Percentiles rank a stretch among this genome's conserved stretches.
Evolutionary conservation across 2,888 invertebrate species (phyloP).

Genomic region (Latrodectus hesperus): DNA sequence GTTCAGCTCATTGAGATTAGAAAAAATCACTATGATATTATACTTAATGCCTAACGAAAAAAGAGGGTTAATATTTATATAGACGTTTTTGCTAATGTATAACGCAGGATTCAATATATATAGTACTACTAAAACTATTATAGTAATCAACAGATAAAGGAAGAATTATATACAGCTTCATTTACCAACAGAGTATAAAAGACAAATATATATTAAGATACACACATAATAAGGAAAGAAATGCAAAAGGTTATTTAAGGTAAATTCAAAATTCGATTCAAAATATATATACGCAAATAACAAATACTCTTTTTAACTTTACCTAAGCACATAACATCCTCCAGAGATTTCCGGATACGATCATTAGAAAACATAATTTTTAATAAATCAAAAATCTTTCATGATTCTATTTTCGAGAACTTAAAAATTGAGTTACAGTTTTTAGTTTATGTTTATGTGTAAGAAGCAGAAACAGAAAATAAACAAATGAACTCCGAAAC

Average conservation of each 20-base stretch:
- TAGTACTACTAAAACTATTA: too few relatives aligned
- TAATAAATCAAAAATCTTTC: not conserved
- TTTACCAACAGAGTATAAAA: too few relatives aligned
- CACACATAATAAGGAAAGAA: not conserved
- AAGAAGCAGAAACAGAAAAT: not conserved
- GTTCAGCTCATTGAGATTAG: too few relatives aligned
- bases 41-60: too few relatives aligned
- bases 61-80: too few relatives aligned
- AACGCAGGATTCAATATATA: too few relatives aligned
- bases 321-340: conserved; percentile 58
- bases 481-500: not conserved
- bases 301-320: not conserved
- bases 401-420: not conserved
- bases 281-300: conserved; percentile 5
- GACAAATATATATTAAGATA: too few relatives aligned
- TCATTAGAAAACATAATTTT: conserved; percentile 39
- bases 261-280: not conserved
- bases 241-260: not conserved
- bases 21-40: too few relatives aligned
- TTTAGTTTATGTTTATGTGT: not conserved
- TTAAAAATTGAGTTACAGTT: not conserved
- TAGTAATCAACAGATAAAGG: too few relatives aligned
- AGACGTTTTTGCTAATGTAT: too few relatives aligned
- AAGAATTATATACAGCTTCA: not conserved
- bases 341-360: conserved; percentile 31